phyloP scores from a whole-genome alignment of 2,113 vertebrate species.

The Porphyrio hochstetteri region DNA sequence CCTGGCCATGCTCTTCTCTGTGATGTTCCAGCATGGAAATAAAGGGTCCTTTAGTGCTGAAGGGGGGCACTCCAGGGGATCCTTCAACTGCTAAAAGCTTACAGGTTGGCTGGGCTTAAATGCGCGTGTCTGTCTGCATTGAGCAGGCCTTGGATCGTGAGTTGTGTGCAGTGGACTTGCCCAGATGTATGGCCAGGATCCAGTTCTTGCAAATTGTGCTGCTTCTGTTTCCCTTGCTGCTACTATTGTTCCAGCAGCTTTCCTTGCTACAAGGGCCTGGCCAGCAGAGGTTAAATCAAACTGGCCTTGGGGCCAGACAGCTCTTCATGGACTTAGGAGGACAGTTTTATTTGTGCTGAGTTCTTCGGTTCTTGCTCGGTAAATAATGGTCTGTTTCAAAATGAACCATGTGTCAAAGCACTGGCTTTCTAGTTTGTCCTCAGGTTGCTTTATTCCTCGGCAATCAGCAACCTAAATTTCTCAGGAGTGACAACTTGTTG shows the following conservation, averaged over 20 bases:
- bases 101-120: not conserved
- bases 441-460: not conserved
- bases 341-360: constrained; percentile 8
- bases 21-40: not conserved
- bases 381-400: not conserved
- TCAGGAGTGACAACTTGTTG: not conserved
- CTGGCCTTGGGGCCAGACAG: not conserved
- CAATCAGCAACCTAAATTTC: not conserved
- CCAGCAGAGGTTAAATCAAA: not conserved
- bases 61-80: not conserved
- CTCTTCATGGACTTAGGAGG: not conserved
- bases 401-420: not conserved
- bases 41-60: not conserved
- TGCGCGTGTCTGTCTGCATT: not conserved
- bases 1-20: not conserved
- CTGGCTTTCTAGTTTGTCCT: not conserved
- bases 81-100: not conserved
- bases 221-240: constrained; percentile 42
- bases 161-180: constrained; percentile 1
- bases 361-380: not conserved
- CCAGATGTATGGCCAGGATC: constrained; percentile 32
- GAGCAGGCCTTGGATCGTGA: not conserved
- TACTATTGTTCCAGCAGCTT: not conserved
- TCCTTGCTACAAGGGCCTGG: not conserved
- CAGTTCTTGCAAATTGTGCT: constrained; percentile 1